A percentile compares a stretch with the other conserved stretches of the same genome.
Evolutionary conservation across 2,113 vertebrate genomes (phyloP).

Genomic region (Microcebus griseorufus): DNA sequence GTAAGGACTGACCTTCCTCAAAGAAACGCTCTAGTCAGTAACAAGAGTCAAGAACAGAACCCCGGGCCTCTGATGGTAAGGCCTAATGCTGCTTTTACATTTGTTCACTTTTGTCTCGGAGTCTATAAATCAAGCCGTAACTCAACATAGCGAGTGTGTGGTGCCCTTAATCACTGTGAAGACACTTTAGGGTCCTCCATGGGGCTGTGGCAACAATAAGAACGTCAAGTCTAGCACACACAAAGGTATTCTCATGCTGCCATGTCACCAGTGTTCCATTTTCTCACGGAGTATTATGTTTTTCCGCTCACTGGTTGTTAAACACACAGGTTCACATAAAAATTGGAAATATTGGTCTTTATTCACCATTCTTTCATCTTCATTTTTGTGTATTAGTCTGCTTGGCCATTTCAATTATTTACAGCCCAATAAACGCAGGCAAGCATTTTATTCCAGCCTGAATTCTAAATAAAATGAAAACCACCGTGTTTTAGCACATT

Average conservation of each 20-base stretch:
- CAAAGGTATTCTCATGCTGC: not conserved
- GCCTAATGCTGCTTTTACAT: not conserved
- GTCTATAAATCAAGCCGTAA: not conserved
- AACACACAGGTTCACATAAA: not conserved
- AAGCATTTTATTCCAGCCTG: not conserved
- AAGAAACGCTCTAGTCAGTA: not conserved
- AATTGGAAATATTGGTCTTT: not conserved
- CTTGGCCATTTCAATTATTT: slow-evolving; percentile 32
- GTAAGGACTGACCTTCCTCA: not conserved
- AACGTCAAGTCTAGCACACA: not conserved
- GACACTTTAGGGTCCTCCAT: not conserved
- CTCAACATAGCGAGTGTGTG: not conserved
- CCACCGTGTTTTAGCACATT: not conserved
- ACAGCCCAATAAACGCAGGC: not conserved
- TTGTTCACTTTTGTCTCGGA: not conserved
- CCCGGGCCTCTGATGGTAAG: too few relatives aligned
- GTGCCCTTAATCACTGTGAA: not conserved
- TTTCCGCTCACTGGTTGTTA: not conserved
- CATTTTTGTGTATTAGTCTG: not conserved
- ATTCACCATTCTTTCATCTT: not conserved
- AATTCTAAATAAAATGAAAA: slow-evolving; percentile 46
- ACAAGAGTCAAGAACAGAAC: not conserved
- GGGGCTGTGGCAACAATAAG: too few relatives aligned
- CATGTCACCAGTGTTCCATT: not conserved
- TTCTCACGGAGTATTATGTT: not conserved